Evolutionary conservation across 2,113 vertebrate species (phyloP).

Genomic region (Tapirus terrestris): DNA sequence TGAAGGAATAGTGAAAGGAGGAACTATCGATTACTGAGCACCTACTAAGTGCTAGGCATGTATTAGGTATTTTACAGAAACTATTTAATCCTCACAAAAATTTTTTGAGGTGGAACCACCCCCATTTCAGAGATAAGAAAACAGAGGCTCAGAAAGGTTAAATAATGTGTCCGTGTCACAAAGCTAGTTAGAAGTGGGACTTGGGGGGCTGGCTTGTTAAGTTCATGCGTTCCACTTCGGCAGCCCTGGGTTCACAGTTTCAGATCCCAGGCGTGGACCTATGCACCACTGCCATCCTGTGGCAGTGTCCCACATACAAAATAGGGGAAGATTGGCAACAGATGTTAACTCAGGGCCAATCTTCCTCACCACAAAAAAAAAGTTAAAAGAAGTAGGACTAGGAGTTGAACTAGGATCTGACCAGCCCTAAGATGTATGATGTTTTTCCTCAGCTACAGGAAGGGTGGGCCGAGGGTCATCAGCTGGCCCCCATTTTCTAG

Average conservation of each 20-base stretch:
- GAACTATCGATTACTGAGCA: rapidly evolving
- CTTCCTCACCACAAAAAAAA: too few relatives aligned
- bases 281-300: too few relatives aligned
- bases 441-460: not conserved
- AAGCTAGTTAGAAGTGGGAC: not conserved
- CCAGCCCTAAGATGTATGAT: not conserved
- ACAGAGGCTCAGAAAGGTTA: not conserved
- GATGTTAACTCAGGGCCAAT: too few relatives aligned
- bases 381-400: not conserved
- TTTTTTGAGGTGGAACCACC: not conserved
- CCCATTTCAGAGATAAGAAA: not conserved
- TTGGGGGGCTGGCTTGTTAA: too few relatives aligned
- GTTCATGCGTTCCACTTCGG: too few relatives aligned
- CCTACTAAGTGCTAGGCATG: not conserved
- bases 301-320: too few relatives aligned
- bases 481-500: not conserved
- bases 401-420: not conserved
- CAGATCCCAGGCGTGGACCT: too few relatives aligned
- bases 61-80: not conserved
- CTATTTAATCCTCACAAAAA: not conserved
- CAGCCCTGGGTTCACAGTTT: too few relatives aligned
- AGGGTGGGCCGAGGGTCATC: not conserved
- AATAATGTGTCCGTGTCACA: not conserved
- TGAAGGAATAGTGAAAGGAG: not conserved
- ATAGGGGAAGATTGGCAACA: too few relatives aligned